Percentiles rank a stretch among this genome's conserved stretches.
These are phyloP conservation scores for Ophiodon elongatus DNA, from an alignment of 2,113 vertebrate species.

Conservation along the genomic window DNA sequence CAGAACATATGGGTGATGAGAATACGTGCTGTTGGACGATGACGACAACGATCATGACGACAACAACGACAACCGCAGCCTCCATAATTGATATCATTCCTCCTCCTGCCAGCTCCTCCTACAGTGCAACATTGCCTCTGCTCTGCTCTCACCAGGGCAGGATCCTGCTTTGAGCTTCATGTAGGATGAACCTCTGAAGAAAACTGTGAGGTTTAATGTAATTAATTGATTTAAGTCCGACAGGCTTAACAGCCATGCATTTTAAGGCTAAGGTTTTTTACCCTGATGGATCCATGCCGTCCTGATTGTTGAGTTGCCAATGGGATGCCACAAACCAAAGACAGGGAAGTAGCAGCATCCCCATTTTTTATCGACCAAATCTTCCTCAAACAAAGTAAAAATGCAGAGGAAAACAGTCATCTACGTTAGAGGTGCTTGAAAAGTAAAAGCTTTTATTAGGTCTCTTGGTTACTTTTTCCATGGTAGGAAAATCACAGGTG, in stretches of 20 bases:
- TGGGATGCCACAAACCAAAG: background rate
- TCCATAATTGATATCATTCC: constrained; percentile 25
- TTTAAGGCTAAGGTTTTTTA: constrained; percentile 28
- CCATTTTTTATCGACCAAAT: background rate
- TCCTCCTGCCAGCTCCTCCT: constrained; percentile 29
- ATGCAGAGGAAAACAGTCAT: background rate
- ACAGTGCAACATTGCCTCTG: background rate
- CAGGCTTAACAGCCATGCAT: constrained; percentile 15
- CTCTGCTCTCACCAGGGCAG: constrained; percentile 31
- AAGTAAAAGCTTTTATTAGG: background rate
- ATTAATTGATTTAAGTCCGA: constrained; percentile 31
- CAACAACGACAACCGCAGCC: constrained; percentile 14
- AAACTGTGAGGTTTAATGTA: constrained; percentile 9
- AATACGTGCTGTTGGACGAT: constrained; percentile 30
- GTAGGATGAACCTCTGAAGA: constrained; percentile 2
- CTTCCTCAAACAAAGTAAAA: background rate
- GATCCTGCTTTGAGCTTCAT: constrained; percentile 22
- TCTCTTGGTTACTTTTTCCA: background rate
- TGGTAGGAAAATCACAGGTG: background rate
- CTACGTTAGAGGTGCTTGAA: background rate
- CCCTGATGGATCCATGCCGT: constrained; percentile 26
- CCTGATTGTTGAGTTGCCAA: background rate
- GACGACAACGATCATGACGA: constrained; percentile 31
- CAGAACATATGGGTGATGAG: constrained; percentile 54
- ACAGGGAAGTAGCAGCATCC: background rate